Percentiles rank a stretch among this genome's conserved stretches.
phyloP scores from a whole-genome alignment of 2,797 vertebrate genomes.

The Trematomus bernacchii region DNA sequence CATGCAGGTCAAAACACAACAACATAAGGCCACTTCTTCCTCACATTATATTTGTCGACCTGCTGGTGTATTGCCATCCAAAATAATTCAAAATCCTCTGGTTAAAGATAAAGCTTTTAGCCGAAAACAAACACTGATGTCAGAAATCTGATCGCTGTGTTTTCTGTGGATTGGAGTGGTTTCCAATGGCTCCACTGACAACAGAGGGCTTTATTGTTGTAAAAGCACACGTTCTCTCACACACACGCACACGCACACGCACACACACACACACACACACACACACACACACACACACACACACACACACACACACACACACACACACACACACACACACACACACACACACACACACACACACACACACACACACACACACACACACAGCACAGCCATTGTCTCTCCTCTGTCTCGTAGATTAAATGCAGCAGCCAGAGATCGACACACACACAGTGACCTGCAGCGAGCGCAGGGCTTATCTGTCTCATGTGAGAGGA shows the following conservation, averaged over 20 bases:
- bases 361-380: too few relatives aligned
- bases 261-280: too few relatives aligned
- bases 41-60: background rate
- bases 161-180: slow-evolving; percentile 38
- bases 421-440: slow-evolving; percentile 45
- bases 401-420: slow-evolving; percentile 48
- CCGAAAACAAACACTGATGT: slow-evolving; percentile 1
- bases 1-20: background rate
- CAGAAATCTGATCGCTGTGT: slow-evolving; percentile 42
- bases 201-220: slow-evolving; percentile 43
- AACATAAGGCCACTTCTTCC: background rate
- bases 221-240: slow-evolving; percentile 24
- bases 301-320: too few relatives aligned
- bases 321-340: too few relatives aligned
- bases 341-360: too few relatives aligned
- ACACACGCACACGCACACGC: too few relatives aligned
- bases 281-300: too few relatives aligned
- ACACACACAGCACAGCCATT: slow-evolving; percentile 38
- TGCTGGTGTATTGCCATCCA: background rate
- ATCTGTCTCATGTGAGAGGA: slow-evolving; percentile 34
- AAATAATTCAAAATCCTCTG: background rate
- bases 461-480: slow-evolving; percentile 35
- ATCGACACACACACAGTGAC: slow-evolving; percentile 29
- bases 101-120: slow-evolving; percentile 3
- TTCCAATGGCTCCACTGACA: slow-evolving; percentile 46